phyloP scores from a whole-genome alignment of 37 sponge, comb jelly and placozoan genomes.

The Geodia barretti region DNA sequence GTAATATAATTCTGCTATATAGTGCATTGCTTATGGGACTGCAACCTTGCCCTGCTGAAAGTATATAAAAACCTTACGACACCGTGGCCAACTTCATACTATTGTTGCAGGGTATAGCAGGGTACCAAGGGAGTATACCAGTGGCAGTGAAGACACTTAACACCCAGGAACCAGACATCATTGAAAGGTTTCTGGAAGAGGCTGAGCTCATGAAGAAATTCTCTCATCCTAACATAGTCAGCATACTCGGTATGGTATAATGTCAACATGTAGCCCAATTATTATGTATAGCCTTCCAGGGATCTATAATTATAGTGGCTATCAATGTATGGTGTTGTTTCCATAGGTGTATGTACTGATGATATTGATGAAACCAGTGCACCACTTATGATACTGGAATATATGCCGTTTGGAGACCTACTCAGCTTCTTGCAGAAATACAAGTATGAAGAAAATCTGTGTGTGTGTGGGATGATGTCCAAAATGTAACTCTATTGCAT shows the following conservation, averaged over 20 bases:
- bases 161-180: conserved; percentile 24
- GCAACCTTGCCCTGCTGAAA: too few species aligned
- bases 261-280: background rate
- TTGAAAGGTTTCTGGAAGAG: conserved; percentile 59
- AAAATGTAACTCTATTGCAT: background rate
- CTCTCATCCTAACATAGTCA: conserved; percentile 68
- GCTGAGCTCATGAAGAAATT: conserved; percentile 70
- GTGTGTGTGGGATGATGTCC: background rate
- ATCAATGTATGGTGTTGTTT: background rate
- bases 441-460: conserved; percentile 20
- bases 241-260: conserved; percentile 52
- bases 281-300: too few species aligned
- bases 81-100: background rate
- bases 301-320: background rate
- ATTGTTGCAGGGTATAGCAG: conserved; percentile 49
- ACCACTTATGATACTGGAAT: conserved; percentile 79
- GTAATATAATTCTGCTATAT: too few species aligned
- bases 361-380: conserved; percentile 43
- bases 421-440: conserved; percentile 39
- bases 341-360: conserved; percentile 10
- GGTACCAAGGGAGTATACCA: conserved; percentile 35
- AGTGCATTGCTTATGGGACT: too few species aligned
- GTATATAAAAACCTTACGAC: too few species aligned
- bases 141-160: conserved; percentile 74
- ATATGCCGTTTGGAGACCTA: conserved; percentile 75